A percentile compares a stretch with the other conserved stretches of the same genome.
Conservation (phyloP, 2,113 vertebrate genomes). For the Thryonomys swinderianus region DNA sequence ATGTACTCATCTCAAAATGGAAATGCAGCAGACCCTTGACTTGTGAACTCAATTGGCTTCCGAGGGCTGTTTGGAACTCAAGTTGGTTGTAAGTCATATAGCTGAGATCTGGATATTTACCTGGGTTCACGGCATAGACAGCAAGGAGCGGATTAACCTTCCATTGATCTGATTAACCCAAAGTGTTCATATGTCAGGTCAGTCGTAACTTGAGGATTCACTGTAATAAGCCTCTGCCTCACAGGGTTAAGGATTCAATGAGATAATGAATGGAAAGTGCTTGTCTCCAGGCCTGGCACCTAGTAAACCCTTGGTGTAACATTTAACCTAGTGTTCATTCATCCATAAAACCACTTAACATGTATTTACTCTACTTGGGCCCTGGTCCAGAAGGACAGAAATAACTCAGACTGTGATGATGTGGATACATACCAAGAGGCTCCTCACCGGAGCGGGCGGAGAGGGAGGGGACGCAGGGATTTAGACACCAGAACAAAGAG, state of each 20-base stretch:
- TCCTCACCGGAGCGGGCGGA: not conserved
- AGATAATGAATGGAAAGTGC: not conserved
- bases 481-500: not conserved
- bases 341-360: not conserved
- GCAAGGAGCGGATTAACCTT: too few species aligned
- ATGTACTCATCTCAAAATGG: not conserved
- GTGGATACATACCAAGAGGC: not conserved
- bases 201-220: too few species aligned
- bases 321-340: not conserved
- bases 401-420: not conserved
- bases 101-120: too few species aligned
- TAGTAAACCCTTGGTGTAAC: not conserved
- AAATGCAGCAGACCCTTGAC: not conserved
- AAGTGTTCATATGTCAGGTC: too few species aligned
- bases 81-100: too few species aligned
- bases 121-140: too few species aligned
- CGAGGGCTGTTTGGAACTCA: too few species aligned
- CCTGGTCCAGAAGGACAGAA: not conserved
- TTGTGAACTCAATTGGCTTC: too few species aligned
- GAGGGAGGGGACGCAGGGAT: not conserved
- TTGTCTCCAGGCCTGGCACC: not conserved
- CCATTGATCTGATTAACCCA: too few species aligned
- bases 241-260: not conserved
- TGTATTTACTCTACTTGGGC: not conserved
- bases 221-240: not conserved